These are phyloP conservation scores for Pao palembangensis DNA, from an alignment of 2,113 vertebrate species.

Conservation along the genomic window DNA sequence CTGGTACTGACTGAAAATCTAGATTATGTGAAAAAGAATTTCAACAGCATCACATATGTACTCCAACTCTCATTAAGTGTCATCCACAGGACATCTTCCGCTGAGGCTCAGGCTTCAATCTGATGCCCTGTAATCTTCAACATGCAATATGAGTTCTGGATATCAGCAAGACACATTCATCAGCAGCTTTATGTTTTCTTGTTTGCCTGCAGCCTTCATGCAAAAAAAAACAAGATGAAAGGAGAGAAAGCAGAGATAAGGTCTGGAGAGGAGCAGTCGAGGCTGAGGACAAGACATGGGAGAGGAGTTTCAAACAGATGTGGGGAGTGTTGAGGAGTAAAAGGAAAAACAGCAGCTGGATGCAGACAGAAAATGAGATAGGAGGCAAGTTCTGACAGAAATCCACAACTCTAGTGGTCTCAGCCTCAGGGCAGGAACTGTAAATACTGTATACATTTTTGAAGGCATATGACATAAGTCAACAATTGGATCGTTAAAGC, in stretches of 20 bases:
- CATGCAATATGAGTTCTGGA: too few relatives aligned
- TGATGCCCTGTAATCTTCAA: too few relatives aligned
- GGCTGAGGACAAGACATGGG: constrained; percentile 15
- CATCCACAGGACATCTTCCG: too few relatives aligned
- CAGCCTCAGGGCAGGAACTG: constrained; percentile 25
- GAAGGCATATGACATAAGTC: constrained; percentile 51
- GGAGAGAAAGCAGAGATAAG: constrained; percentile 43
- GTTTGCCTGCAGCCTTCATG: constrained; percentile 10
- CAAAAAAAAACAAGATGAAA: constrained; percentile 37
- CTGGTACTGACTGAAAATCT: not conserved
- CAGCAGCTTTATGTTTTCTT: not conserved
- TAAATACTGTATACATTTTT: constrained; percentile 51
- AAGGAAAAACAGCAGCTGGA: constrained; percentile 38
- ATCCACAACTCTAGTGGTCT: too few relatives aligned
- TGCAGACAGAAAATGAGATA: constrained; percentile 10
- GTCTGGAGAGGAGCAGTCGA: constrained; percentile 23
- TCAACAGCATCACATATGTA: not conserved
- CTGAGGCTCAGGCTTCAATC: too few relatives aligned
- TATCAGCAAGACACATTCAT: too few relatives aligned
- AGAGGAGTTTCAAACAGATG: constrained; percentile 46
- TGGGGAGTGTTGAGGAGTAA: constrained; percentile 42
- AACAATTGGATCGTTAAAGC: constrained; percentile 74
- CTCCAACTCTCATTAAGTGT: too few relatives aligned
- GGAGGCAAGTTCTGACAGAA: not conserved
- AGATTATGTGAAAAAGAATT: not conserved